Evolutionary conservation across 1,140 invertebrate species (phyloP).

Genomic region (Drosophila pruinosa): DNA sequence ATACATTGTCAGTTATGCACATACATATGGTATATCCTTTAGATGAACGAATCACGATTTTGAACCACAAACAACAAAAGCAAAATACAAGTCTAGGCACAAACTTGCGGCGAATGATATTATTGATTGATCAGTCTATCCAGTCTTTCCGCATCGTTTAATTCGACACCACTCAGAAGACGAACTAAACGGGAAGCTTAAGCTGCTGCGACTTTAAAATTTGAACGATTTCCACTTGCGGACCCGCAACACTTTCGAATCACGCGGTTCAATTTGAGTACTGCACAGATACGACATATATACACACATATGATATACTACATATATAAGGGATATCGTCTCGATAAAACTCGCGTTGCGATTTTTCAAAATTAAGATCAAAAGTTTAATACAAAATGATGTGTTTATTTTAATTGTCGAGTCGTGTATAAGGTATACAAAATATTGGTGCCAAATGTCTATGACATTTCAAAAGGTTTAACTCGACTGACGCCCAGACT

Average conservation of each 20-base stretch:
- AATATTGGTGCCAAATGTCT: conserved; percentile 46
- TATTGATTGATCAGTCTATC: not conserved
- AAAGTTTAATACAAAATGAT: conserved; percentile 42
- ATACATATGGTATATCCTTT: not conserved
- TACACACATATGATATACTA: conserved; percentile 14
- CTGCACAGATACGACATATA: conserved; percentile 11
- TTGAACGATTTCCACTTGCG: conserved; percentile 57
- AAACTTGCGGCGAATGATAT: not conserved
- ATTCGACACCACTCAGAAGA: not conserved
- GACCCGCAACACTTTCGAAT: conserved; percentile 31
- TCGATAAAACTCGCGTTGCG: conserved; percentile 32
- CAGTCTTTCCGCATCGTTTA: not conserved
- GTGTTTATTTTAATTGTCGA: conserved; percentile 44
- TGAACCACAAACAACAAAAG: conserved; percentile 26
- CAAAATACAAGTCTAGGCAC: conserved; percentile 7
- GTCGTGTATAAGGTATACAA: conserved; percentile 63
- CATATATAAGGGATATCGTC: conserved; percentile 22
- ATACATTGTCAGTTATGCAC: not conserved
- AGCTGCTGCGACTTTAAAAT: conserved; percentile 47
- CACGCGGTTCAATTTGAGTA: conserved; percentile 34
- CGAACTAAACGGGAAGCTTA: not conserved
- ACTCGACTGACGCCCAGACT: conserved; percentile 15
- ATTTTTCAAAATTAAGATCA: conserved; percentile 32
- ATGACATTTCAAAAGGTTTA: conserved; percentile 3
- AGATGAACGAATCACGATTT: conserved; percentile 23